Percentiles rank a stretch among this genome's conserved stretches.
These are phyloP conservation scores for Pygoscelis adeliae DNA, from an alignment of 2,113 vertebrate species.

Conservation along the genomic window DNA sequence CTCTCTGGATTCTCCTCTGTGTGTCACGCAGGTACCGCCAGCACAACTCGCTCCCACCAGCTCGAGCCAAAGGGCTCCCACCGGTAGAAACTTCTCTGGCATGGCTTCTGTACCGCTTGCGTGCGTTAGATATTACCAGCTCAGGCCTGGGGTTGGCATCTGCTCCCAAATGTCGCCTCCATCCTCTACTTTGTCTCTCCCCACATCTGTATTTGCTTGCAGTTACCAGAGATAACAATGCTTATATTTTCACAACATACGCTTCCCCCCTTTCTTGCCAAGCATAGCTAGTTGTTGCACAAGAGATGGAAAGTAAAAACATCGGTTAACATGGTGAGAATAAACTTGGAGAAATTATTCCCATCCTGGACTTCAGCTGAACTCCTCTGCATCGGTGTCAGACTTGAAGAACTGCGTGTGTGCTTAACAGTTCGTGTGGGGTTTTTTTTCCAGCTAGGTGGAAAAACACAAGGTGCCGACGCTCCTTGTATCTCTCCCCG, in stretches of 20 bases:
- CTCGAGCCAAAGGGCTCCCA: background rate
- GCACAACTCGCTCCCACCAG: background rate
- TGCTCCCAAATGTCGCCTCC: background rate
- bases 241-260: background rate
- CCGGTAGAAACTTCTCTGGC: background rate
- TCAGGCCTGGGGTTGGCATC: background rate
- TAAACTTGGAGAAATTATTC: background rate
- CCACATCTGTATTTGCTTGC: background rate
- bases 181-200: background rate
- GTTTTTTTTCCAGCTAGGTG: background rate
- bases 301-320: background rate
- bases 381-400: background rate
- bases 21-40: background rate
- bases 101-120: accelerated
- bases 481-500: background rate
- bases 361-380: background rate
- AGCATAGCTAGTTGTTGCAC: background rate
- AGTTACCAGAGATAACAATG: background rate
- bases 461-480: background rate
- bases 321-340: background rate
- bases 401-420: background rate
- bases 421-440: background rate
- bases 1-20: background rate
- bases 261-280: background rate
- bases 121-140: background rate